Base-by-base conservation (phyloP, 92 coral and sea anemone species). In the Micromussa lordhowensis region DNA sequence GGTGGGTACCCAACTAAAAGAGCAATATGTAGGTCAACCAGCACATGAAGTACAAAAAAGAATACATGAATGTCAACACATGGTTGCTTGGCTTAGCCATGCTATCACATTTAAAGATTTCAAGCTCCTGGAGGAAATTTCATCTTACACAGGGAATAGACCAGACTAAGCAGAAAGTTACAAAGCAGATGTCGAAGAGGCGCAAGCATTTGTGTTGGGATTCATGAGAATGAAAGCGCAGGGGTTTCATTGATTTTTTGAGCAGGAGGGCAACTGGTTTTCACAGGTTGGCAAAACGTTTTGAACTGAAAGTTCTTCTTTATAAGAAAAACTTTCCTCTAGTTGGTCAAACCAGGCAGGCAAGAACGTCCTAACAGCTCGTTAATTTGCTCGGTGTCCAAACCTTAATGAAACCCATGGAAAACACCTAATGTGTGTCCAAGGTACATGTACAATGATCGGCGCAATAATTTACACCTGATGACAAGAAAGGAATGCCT, bases 401-500 rank as follows among this genome's bases (percentile, higher is more conserved):
- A 13, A 0, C 51, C 51, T 44, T 44, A 44, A 44, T 44, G 9
- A 44, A 44, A 44, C 12, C 51, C 51, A 12, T 44, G 51, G 51
- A 44, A 44, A 34, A 31, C 16, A 77, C 7, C 15, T 18, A 51
- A 85, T 1, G 3, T 5, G 40, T 29, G 85, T 48, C 48, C 32
- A 31, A 61, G 54, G 85, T 81, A 40, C 76, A 72, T 31, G 91
- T 82, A 87, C 34, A 77, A 69, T 87, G 91, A 76, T 74, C 81
- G 38, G 34, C 9, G 80, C 35, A 32, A 77, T 32, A 55, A 49
- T 38, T 53, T 61, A 63, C 59, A 30, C 49, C 35, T 44, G 55
- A 48, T 77, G 75, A 85, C 68, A 75, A 78, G 38, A 77, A 77
- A 85, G 76, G 66, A 85, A 86, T 58, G 82, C 89, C 83, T 86